A percentile compares a stretch with the other conserved stretches of the same genome.
Evolutionary conservation across 2,113 vertebrate species (phyloP).

Genomic region (Erpornis zantholeuca): DNA sequence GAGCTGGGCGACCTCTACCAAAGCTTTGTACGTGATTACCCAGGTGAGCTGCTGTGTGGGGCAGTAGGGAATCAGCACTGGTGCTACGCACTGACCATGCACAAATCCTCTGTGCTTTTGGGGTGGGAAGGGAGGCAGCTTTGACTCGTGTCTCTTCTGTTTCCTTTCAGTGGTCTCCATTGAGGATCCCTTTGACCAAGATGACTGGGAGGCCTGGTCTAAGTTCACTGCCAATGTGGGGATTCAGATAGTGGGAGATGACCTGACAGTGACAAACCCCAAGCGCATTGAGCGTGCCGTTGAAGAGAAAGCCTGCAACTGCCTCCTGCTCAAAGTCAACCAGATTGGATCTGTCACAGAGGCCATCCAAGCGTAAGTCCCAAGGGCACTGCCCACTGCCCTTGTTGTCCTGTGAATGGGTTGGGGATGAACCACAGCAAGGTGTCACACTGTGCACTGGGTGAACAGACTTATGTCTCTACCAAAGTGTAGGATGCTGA

Average conservation of each 20-base stretch:
- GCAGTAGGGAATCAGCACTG: background rate
- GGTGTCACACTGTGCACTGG: rapidly evolving
- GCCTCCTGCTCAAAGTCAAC: slow-evolving; percentile 91
- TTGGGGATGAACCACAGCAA: background rate
- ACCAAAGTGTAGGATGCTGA: background rate
- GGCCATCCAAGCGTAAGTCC: slow-evolving; percentile 90
- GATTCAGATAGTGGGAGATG: slow-evolving; percentile 92
- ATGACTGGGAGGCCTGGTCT: slow-evolving; percentile 92
- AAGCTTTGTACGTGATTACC: slow-evolving; percentile 90
- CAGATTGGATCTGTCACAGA: slow-evolving; percentile 92
- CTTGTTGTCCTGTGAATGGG: background rate
- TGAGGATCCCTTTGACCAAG: slow-evolving; percentile 93
- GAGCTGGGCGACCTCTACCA: slow-evolving; percentile 89
- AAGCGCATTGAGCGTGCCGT: slow-evolving; percentile 87
- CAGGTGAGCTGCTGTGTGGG: slow-evolving; percentile 75
- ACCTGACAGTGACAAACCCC: slow-evolving; percentile 91
- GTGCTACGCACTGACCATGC: background rate
- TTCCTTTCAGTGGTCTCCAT: slow-evolving; percentile 86
- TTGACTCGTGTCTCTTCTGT: background rate
- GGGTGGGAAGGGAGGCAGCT: background rate
- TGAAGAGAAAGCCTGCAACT: slow-evolving; percentile 92
- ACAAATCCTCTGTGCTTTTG: background rate
- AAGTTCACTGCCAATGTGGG: slow-evolving; percentile 88
- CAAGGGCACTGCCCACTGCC: background rate
- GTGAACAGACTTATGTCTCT: background rate